phyloP scores from a whole-genome alignment of 2,888 invertebrate species.

The Autographa gamma region DNA sequence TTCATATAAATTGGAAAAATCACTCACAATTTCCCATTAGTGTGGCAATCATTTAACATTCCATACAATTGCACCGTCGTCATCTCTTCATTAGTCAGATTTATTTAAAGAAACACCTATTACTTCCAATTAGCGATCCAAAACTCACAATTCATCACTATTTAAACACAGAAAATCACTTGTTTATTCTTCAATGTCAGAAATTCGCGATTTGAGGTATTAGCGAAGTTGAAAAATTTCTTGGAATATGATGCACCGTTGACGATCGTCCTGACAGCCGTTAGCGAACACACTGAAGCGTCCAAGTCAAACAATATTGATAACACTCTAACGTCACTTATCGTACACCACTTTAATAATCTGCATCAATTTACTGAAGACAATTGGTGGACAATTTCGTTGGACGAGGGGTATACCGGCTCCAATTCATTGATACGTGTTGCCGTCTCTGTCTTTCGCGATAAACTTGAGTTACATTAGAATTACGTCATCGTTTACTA shows the following conservation, averaged over 20 bases:
- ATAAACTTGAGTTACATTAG: conserved; percentile 1
- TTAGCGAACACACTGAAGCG: conserved; percentile 77
- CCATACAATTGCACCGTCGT: conserved; percentile 71
- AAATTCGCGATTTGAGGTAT: conserved; percentile 1
- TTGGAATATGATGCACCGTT: conserved; percentile 25
- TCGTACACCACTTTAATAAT: conserved; percentile 83
- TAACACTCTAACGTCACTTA: conserved; percentile 82
- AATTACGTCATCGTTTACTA: conserved; percentile 2
- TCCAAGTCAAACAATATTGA: conserved; percentile 81
- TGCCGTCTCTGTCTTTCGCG: conserved; percentile 10
- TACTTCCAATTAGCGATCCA: conserved; percentile 57
- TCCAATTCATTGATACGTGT: neutral
- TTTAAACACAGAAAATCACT: conserved; percentile 26
- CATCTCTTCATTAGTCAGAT: conserved; percentile 81
- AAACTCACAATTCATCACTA: conserved; percentile 50
- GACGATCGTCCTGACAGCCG: conserved; percentile 68
- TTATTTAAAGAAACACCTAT: conserved; percentile 66
- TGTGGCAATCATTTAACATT: conserved; percentile 76
- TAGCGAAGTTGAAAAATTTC: conserved; percentile 9
- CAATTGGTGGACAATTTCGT: conserved; percentile 73
- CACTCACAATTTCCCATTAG: conserved; percentile 87
- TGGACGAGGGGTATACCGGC: conserved; percentile 25
- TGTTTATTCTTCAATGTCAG: neutral
- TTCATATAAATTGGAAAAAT: neutral
- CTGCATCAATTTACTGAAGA: conserved; percentile 85